Evolutionary conservation across 2,888 invertebrate species (phyloP), one percentile per base, ranked within the genome.

Genomic region (Phengaris arion): DNA sequence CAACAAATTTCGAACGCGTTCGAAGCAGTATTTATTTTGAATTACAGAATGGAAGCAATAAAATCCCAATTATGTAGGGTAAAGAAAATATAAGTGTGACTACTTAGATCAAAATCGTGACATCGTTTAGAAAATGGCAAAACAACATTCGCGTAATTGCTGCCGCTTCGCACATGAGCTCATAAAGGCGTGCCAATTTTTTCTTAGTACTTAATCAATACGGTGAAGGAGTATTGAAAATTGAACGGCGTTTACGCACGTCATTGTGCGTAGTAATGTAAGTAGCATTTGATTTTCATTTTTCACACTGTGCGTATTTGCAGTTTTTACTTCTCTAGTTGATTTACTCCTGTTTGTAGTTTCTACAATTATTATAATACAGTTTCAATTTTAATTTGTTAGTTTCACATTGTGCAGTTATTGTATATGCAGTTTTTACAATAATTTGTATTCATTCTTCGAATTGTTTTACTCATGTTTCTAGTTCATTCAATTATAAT

Each of bases 181-280:
- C 77, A 80, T 81, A 82, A 78, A 83, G 82, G 81, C 85, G 83
- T 87, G 86, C 85, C 85, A 85, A 84, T 83, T 89, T 87, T 87
- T 90, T 89, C 87, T 87, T 79, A 82, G 86, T 87, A 88, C 81
- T 79, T 85, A 87, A 90, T 90, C 88, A 90, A 88, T 90, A 89
- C 87, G 82, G 84, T 85, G 86, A 82, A 86, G 85, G 85, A 81
- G 84, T 86, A 87, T 88, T 88, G 85, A 89, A 88, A 89, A 86
- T 83, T 82, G 80, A 82, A 85, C 83, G 83, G 82, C 84, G 75
- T 83, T 84, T 82, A 84, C 80, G 82, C 87, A 88, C 85, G 86
- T 84, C 77, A 87, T 83, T 86, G 80, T 79, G 79, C 80, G 76
- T 77, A 74, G 74, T 77, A 78, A 78, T 79, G 76, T 76, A 77